These are phyloP conservation scores for Myanophis thanlyinensis DNA, from an alignment of 2,113 vertebrate species.

Conservation along the genomic window DNA sequence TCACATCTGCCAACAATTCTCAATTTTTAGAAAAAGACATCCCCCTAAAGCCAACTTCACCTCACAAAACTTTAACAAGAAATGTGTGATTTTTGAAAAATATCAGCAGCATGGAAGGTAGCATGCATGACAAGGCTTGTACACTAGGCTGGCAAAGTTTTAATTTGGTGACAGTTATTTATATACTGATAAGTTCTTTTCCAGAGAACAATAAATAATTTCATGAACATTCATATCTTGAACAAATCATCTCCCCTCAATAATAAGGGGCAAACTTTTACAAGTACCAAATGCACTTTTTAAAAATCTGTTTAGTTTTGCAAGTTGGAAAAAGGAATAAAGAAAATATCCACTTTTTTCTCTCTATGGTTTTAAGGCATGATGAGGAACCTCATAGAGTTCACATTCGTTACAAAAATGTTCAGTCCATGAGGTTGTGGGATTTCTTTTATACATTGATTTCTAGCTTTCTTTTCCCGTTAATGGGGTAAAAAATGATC, in stretches of 20 bases:
- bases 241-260: neutral
- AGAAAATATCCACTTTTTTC: neutral
- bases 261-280: neutral
- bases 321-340: neutral
- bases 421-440: neutral
- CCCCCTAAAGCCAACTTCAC: constrained; percentile 52
- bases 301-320: constrained; percentile 8
- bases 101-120: constrained; percentile 21
- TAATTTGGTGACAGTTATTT: neutral
- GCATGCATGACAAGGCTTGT: constrained; percentile 9
- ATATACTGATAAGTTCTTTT: neutral
- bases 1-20: constrained; percentile 42
- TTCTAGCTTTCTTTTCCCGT: neutral
- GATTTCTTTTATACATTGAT: neutral
- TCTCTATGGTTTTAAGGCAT: neutral
- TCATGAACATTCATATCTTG: neutral
- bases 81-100: constrained; percentile 43
- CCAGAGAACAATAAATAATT: neutral
- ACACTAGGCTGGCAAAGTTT: neutral
- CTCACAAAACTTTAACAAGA: constrained; percentile 70
- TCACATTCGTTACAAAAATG: neutral
- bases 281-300: neutral
- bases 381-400: neutral
- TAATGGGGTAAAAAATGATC: neutral
- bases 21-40: constrained; percentile 60